Percentiles rank a stretch among this genome's conserved stretches.
phyloP scores from a whole-genome alignment of 1,140 invertebrate species.

The Bombus consobrinus region DNA sequence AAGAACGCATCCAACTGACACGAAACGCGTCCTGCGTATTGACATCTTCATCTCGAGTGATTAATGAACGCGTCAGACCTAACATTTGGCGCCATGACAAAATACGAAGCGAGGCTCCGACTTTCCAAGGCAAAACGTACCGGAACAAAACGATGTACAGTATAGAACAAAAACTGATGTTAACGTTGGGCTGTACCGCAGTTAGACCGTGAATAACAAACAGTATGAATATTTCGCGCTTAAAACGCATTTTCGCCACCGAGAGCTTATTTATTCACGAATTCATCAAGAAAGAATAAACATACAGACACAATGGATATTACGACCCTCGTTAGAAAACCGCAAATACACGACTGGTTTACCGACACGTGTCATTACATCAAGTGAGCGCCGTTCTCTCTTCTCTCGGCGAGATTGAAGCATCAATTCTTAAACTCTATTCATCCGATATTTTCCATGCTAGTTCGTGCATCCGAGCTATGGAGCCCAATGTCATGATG shows the following conservation, averaged over 20 bases:
- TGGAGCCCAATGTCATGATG: neutral
- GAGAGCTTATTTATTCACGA: no score
- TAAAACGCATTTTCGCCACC: no score
- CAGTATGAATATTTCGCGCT: neutral
- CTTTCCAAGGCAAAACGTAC: neutral
- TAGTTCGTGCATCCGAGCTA: neutral
- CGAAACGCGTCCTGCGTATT: neutral
- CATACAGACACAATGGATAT: neutral
- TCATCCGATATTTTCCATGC: constrained; percentile 9
- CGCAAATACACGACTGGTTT: neutral
- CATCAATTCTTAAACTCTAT: constrained; percentile 26
- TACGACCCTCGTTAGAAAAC: neutral
- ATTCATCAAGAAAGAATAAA: neutral
- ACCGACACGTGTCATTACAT: neutral
- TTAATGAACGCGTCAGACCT: neutral
- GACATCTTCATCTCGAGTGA: neutral
- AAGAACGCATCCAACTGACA: neutral
- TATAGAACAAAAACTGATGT: neutral
- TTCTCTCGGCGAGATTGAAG: neutral
- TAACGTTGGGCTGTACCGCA: no score
- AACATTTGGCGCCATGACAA: neutral
- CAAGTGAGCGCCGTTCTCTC: neutral
- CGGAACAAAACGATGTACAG: neutral
- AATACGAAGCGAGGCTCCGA: neutral
- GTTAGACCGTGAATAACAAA: neutral